Base-by-base conservation (phyloP, 2,113 vertebrate genomes). In the Anhinga rufa region DNA sequence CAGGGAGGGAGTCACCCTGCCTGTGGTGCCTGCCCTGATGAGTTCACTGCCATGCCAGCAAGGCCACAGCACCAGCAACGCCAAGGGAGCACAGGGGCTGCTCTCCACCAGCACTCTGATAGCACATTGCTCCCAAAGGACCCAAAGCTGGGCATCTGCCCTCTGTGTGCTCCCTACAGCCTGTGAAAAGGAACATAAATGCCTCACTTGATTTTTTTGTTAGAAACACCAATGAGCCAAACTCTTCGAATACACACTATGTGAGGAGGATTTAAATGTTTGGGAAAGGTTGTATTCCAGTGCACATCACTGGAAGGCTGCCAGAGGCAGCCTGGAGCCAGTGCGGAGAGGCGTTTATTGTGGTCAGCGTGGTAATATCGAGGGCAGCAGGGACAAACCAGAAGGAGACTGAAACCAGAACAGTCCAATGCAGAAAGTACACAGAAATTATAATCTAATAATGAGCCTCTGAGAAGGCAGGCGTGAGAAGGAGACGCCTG, bases 401-500 rank as follows among this genome's bases (percentile, higher is more conserved):
- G 66, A 40, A 91, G 78, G 77, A 93, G 82, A 55, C 89, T 72
- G 75, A 91, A 96, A 94, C 36, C 36, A 57, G 76, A 94, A 52
- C 40, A 69, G 57, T 46, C 70, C 78, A 76, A 91, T 5, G 12
- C 16, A 18, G 54, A 74, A 85, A 78, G 21, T 66, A 79, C 66
- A 74, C 26, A 75, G 54, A 92, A 94, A 95, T 88, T 77, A 79
- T 42, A 91, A 75, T 65, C 75, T 92, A 75, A 91, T 90, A 95
- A 94, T 26, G 44, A 96, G 64, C 28, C 28, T 72, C 79, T 68
- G n/a, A 92, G 85, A 95, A 83, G 48, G 32, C 46, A 92, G 58
- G 58, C 0, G 0, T 84, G 86, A 92, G 84, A 82, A 49, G n/a
- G 74, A 92, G 76, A 65, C 3, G 18, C 25, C 51, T 76, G 84